Evolutionary conservation across 2,113 vertebrate genomes (phyloP), one percentile per base, ranked within the genome.

Genomic region (Etia nguti): DNA sequence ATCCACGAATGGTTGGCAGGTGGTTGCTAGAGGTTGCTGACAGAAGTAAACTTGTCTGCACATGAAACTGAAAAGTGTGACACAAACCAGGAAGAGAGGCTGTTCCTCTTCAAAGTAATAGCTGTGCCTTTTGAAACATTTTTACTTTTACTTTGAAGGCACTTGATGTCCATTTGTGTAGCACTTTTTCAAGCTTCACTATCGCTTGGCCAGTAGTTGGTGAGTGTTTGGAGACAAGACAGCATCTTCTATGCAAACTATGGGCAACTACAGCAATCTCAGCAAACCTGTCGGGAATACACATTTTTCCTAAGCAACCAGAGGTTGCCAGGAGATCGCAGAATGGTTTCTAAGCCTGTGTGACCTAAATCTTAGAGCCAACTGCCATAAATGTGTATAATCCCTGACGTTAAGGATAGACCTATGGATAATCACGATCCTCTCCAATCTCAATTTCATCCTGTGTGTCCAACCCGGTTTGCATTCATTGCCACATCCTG

Each of bases 111-210:
- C 41, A 48, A 18, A 73, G 24, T 48, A 48, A 75, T 48, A 70
- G 38, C 8, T 43, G 36, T 22, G 3, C n/a, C 12, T 43, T 68
- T 70, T 70, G 36, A 70, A 70, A 2, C 62, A 22, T 41, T 22
- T 68, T 24, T 41, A 24, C n/a, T 43, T 70, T 70, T 43, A 70
- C 38, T 70, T 70, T 43, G 22, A 70, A 70, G 65, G 12, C 36
- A 43, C n/a, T 41, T 70, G 8, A 41, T 70, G 12, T 24, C 36
- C 43, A 24, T 24, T 43, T 10, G 36, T 41, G n/a, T 43, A 15
- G n/a, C 36, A 43, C 36, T 43, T 43, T 6, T 70, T 70, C n/a
- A 70, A 24, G n/a, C n/a, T 70, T 70, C 38, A 70, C 36, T 24
- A 70, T 41, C 1, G 4, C 62, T 70, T 0, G 60, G 34, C 34